A percentile compares a stretch with the other conserved stretches of the same genome.
These are phyloP conservation scores for Marcusenius ussheri DNA, from an alignment of 2,113 vertebrate genomes.

Conservation along the genomic window DNA sequence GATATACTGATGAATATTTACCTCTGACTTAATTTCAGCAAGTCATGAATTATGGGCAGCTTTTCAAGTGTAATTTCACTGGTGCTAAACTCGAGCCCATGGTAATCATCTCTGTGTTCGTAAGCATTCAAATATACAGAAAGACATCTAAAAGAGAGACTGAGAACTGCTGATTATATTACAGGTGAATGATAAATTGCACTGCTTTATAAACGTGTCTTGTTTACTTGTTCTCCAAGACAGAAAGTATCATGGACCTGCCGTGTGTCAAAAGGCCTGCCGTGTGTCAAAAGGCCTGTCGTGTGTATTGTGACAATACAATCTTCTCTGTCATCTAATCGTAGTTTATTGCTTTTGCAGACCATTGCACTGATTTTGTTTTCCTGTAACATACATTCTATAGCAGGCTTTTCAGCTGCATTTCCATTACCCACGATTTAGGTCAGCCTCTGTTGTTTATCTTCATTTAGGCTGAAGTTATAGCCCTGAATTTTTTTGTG, in stretches of 20 bases:
- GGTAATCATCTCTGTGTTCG: not conserved
- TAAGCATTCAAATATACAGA: not conserved
- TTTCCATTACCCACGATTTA: not conserved
- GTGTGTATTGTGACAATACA: not conserved
- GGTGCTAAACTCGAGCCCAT: not conserved
- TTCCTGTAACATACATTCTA: not conserved
- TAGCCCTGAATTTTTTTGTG: not conserved
- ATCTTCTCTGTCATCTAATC: not conserved
- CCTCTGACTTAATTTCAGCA: not conserved
- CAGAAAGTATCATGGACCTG: not conserved
- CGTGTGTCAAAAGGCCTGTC: not conserved
- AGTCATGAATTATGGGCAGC: not conserved
- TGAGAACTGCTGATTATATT: not conserved
- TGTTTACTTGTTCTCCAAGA: not conserved
- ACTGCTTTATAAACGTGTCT: not conserved
- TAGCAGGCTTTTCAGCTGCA: not conserved
- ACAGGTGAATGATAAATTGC: not conserved
- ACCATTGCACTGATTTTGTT: not conserved
- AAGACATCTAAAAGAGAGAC: not conserved
- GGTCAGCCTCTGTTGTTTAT: not conserved
- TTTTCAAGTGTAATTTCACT: not conserved
- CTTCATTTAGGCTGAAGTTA: not conserved
- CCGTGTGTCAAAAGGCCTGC: not conserved
- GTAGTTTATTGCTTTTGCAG: not conserved
- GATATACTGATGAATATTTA: conserved; percentile 7